Evolutionary conservation across 2,113 vertebrate genomes (phyloP).

Genomic region (Ammodramus savannarum): DNA sequence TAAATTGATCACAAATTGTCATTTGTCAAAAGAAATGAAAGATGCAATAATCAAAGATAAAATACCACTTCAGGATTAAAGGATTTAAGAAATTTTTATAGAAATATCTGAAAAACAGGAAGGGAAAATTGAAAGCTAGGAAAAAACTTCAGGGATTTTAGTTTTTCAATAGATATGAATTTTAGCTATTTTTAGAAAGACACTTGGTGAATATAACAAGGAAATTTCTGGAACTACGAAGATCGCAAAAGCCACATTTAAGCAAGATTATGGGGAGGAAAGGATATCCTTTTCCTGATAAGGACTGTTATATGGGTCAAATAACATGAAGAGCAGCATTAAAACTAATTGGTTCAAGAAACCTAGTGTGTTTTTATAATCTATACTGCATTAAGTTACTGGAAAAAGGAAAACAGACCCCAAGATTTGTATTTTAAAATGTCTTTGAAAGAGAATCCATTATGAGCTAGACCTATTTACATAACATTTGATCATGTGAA

Average conservation of each 20-base stretch:
- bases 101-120: not conserved
- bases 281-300: not conserved
- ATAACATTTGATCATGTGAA: not conserved
- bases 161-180: not conserved
- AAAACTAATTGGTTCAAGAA: not conserved
- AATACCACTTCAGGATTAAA: not conserved
- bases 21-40: not conserved
- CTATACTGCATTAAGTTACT: not conserved
- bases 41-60: not conserved
- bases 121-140: not conserved
- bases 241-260: not conserved
- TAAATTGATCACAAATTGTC: not conserved
- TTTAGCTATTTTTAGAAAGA: not conserved
- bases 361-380: not conserved
- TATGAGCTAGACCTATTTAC: not conserved
- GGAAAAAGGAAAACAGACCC: not conserved
- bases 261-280: not conserved
- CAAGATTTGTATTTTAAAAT: not conserved
- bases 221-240: not conserved
- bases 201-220: not conserved
- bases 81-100: not conserved
- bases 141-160: not conserved
- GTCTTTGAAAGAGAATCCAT: not conserved
- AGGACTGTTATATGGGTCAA: not conserved
- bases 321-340: not conserved